phyloP scores from a whole-genome alignment of 2,797 vertebrate genomes.

The Phrynocephalus vlangalii region DNA sequence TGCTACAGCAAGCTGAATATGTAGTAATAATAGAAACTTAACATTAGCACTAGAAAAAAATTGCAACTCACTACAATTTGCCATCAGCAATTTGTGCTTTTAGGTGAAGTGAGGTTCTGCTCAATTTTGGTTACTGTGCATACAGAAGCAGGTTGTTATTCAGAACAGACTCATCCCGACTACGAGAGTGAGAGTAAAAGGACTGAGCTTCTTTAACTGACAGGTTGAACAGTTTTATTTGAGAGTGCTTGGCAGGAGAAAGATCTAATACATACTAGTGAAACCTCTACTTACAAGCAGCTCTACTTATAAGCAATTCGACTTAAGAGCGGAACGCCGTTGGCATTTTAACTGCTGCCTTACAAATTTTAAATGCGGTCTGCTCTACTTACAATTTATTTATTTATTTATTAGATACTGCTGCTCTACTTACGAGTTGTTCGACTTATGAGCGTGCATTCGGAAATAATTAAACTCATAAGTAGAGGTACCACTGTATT shows the following conservation, averaged over 20 bases:
- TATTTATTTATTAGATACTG: too few relatives aligned
- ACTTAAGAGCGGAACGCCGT: too few relatives aligned
- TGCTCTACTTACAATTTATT: too few relatives aligned
- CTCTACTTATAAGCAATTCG: too few relatives aligned
- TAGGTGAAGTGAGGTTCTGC: constrained; percentile 4
- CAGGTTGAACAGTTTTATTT: neutral
- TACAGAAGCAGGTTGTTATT: neutral
- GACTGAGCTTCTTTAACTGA: neutral
- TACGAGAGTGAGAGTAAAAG: neutral
- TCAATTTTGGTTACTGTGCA: neutral
- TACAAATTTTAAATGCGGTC: too few relatives aligned
- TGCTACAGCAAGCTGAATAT: neutral
- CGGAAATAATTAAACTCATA: too few relatives aligned
- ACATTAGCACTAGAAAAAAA: neutral
- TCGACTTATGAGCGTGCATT: too few relatives aligned
- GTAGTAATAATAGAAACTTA: neutral
- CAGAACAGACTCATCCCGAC: neutral
- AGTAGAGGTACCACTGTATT: too few relatives aligned
- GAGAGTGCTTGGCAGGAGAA: neutral
- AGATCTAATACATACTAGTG: neutral
- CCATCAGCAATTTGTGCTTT: neutral
- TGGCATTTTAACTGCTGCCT: too few relatives aligned
- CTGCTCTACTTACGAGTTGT: too few relatives aligned
- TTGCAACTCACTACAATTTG: constrained; percentile 6
- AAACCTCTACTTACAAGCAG: too few relatives aligned